Conservation (phyloP, 1,140 invertebrate species). For the Hylaeus volcanicus region DNA sequence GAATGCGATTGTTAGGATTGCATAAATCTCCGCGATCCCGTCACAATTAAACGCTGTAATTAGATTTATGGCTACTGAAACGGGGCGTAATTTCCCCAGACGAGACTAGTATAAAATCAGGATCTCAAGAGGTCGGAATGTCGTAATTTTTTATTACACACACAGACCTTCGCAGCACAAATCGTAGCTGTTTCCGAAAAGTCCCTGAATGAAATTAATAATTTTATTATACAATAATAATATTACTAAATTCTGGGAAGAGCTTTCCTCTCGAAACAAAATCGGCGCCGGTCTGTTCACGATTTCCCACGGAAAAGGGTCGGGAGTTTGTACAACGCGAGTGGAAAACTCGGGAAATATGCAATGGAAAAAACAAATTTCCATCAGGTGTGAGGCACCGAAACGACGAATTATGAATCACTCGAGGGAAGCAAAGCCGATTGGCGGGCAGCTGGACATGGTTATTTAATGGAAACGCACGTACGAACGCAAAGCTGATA, state of each 20-base stretch:
- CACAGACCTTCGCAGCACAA: background rate
- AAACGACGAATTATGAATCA: slow-evolving; percentile 4
- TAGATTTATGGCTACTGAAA: slow-evolving; percentile 6
- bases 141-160: background rate
- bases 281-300: too few species aligned
- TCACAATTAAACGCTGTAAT: slow-evolving; percentile 8
- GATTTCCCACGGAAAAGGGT: too few species aligned
- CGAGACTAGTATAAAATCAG: background rate
- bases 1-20: background rate
- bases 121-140: background rate
- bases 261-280: too few species aligned
- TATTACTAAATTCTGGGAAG: too few species aligned
- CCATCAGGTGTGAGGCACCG: background rate
- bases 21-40: background rate
- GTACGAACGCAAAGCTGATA: background rate
- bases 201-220: background rate
- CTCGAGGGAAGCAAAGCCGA: background rate
- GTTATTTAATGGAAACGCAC: background rate
- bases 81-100: background rate
- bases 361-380: background rate
- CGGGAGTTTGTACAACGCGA: background rate
- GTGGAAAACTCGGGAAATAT: background rate
- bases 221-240: too few species aligned
- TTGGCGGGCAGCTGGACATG: background rate
- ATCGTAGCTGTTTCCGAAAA: background rate